These are phyloP conservation scores for Pseudococcus jackbeardsleyi DNA, from an alignment of 2,888 invertebrate species.

Conservation along the genomic window DNA sequence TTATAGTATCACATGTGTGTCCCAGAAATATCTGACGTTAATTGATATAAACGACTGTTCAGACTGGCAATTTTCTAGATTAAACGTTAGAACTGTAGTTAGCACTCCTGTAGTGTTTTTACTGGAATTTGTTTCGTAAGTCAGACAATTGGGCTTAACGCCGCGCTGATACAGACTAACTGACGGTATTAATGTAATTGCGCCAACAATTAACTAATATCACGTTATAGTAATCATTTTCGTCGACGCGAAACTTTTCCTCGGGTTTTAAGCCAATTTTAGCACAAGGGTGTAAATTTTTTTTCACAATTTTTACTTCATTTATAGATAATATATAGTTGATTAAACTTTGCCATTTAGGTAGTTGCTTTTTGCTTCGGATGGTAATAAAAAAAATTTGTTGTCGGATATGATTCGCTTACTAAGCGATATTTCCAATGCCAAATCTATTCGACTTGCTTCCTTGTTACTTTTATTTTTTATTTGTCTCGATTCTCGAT, in stretches of 20 bases:
- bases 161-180: conserved; percentile 32
- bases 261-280: conserved; percentile 6
- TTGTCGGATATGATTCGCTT: neutral
- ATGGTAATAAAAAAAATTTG: neutral
- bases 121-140: conserved; percentile 59
- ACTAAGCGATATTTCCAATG: neutral
- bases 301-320: conserved; percentile 27
- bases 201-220: conserved; percentile 62
- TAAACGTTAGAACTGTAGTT: conserved; percentile 73
- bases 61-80: conserved; percentile 76
- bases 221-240: conserved; percentile 24
- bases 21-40: conserved; percentile 72
- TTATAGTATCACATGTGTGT: conserved; percentile 67
- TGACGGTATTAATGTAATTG: conserved; percentile 62
- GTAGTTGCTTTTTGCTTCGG: neutral
- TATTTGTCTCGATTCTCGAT: conserved; percentile 15
- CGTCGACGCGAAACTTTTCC: conserved; percentile 38
- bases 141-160: conserved; percentile 45
- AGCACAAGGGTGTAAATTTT: neutral
- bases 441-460: neutral
- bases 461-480: neutral
- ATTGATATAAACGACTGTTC: conserved; percentile 76
- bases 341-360: conserved; percentile 37
- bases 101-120: conserved; percentile 62
- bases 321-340: neutral